Base-by-base conservation (phyloP, 1,140 invertebrate genomes). In the Neotoxoptera formosana region DNA sequence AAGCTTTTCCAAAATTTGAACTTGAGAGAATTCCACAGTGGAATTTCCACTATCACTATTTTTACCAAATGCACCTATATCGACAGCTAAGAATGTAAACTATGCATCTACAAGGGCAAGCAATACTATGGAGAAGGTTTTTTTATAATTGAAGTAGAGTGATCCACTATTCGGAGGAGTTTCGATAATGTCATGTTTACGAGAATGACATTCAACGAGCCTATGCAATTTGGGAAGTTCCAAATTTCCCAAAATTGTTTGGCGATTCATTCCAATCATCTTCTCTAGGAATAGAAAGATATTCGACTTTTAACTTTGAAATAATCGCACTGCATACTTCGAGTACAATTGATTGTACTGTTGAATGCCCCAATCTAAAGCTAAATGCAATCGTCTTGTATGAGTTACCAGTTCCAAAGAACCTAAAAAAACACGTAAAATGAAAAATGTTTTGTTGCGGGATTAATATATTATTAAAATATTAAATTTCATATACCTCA, bases 51-150 rank as follows among this genome's bases (percentile, higher is more conserved):
- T n/a, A n/a, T 96, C 95, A 51, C 95, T 94, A 94, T 95, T 94
- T 93, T 94, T 95, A n/a, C 95, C 95, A 93, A 95, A 95, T 23
- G 95, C 94, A 60, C 95, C 95, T 25, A 96, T 95, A 94, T 96
- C 95, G 87, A 96, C 94, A 88, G 94, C 94, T 48, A 95, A 94
- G n/a, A n/a, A n/a, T n/a, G n/a, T n/a, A n/a, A n/a, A n/a, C n/a
- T n/a, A n/a, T 2, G 95, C 95, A 94, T 96, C 95, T 56, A 95
- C 95, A 34, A 96, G 76, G 8, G 95, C 96, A 67, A 96, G 94
- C n/a, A 96, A 94, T 83, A 96, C 95, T 60, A 96, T 95, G 36
- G 95, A 76, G n/a, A 76, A 76, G 30, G n/a, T 76, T 34, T 76
- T 76, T 76, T 76, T 76, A 8, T 76, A n/a, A 8, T 76, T 76